These are phyloP conservation scores for Aleadryas rufinucha DNA, from an alignment of 2,113 vertebrate species.

Conservation along the genomic window DNA sequence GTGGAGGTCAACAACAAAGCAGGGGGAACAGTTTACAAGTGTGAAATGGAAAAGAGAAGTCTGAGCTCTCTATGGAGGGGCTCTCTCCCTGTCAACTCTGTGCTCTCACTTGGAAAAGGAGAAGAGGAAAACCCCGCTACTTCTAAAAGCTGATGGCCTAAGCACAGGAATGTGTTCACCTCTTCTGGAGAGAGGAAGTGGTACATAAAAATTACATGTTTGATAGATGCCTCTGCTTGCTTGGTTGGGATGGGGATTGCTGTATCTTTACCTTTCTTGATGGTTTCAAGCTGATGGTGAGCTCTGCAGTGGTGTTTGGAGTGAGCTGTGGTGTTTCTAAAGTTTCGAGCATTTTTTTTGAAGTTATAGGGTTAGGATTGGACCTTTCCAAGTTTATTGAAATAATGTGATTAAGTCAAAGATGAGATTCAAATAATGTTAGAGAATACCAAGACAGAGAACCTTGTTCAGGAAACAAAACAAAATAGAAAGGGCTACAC, in stretches of 20 bases:
- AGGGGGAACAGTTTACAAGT: rapidly evolving
- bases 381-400: neutral
- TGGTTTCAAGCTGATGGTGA: neutral
- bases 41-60: neutral
- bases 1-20: neutral
- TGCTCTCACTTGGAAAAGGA: neutral
- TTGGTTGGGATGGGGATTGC: neutral
- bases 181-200: neutral
- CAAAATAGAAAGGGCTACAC: neutral
- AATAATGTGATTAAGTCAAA: neutral
- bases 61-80: neutral
- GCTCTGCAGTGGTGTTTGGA: neutral
- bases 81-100: neutral
- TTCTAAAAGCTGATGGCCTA: neutral
- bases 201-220: neutral
- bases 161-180: neutral
- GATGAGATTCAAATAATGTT: neutral
- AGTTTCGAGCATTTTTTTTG: neutral
- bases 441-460: neutral
- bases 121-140: neutral
- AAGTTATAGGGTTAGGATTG: neutral
- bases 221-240: neutral
- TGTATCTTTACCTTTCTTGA: neutral
- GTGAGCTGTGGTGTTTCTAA: neutral
- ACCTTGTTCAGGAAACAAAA: neutral